Percentiles rank a stretch among this genome's conserved stretches.
These are phyloP conservation scores for Alosa sapidissima DNA, from an alignment of 2,797 vertebrate species.

Conservation along the genomic window DNA sequence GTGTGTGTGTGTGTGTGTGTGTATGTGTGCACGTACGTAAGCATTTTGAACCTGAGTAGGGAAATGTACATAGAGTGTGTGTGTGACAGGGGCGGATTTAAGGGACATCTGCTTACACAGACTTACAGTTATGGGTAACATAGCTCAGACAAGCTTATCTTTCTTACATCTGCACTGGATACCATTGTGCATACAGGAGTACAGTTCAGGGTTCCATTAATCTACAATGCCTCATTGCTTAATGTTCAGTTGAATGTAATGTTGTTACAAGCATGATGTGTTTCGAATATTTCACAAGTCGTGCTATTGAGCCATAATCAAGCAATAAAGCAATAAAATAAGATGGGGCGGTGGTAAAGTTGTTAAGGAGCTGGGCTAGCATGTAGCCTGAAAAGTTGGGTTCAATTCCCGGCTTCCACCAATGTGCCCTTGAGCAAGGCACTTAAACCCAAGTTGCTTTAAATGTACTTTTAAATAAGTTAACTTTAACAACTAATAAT, in stretches of 20 bases:
- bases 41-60: too few relatives aligned
- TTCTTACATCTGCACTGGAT: slow-evolving; percentile 49
- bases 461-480: too few relatives aligned
- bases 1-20: slow-evolving; percentile 26
- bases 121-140: neutral
- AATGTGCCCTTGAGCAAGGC: too few relatives aligned
- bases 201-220: neutral
- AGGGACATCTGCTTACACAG: slow-evolving; percentile 63
- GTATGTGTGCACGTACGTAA: neutral
- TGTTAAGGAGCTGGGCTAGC: too few relatives aligned
- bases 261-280: neutral
- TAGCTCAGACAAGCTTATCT: slow-evolving; percentile 69
- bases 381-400: too few relatives aligned
- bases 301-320: neutral
- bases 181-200: neutral
- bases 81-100: slow-evolving; percentile 49
- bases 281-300: neutral
- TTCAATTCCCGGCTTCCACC: too few relatives aligned
- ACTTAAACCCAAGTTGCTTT: too few relatives aligned
- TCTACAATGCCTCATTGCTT: too few relatives aligned
- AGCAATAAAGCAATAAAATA: neutral
- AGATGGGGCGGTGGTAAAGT: too few relatives aligned
- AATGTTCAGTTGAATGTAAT: neutral
- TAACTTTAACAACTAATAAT: neutral
- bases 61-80: neutral